phyloP scores from a whole-genome alignment of 2,113 vertebrate genomes.

The Rafetus swinhoei region DNA sequence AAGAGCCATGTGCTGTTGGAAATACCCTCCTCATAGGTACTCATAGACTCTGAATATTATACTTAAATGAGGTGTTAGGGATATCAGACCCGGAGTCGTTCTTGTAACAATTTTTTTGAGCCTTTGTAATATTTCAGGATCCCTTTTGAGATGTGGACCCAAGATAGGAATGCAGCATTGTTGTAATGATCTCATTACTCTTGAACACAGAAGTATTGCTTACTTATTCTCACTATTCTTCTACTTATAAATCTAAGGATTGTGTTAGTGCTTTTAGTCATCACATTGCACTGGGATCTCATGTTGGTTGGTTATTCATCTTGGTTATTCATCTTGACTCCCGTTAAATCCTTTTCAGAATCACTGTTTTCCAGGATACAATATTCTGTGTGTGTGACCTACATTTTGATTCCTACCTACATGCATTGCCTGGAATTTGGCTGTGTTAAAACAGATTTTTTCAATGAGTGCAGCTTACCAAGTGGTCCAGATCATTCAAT shows the following conservation, averaged over 20 bases:
- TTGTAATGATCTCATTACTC: background rate
- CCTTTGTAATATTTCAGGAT: background rate
- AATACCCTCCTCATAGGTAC: background rate
- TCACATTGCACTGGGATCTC: background rate
- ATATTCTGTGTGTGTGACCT: background rate
- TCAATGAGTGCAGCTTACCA: background rate
- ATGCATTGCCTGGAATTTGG: fast-evolving
- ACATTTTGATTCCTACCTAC: background rate
- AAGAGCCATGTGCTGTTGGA: background rate
- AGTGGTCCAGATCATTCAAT: background rate
- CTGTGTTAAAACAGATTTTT: background rate
- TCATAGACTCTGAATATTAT: background rate
- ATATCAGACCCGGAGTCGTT: background rate
- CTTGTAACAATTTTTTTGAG: background rate
- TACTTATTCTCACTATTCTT: background rate
- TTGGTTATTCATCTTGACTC: background rate
- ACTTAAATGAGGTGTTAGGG: background rate
- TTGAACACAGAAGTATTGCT: background rate
- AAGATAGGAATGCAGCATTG: background rate
- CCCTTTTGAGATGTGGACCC: background rate
- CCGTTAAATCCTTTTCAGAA: background rate
- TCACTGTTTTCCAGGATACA: background rate
- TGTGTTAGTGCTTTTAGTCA: fast-evolving
- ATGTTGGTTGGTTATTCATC: too few relatives aligned
- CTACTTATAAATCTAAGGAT: background rate